phyloP scores from a whole-genome alignment of 2,113 vertebrate species.

The Ciconia boyciana region DNA sequence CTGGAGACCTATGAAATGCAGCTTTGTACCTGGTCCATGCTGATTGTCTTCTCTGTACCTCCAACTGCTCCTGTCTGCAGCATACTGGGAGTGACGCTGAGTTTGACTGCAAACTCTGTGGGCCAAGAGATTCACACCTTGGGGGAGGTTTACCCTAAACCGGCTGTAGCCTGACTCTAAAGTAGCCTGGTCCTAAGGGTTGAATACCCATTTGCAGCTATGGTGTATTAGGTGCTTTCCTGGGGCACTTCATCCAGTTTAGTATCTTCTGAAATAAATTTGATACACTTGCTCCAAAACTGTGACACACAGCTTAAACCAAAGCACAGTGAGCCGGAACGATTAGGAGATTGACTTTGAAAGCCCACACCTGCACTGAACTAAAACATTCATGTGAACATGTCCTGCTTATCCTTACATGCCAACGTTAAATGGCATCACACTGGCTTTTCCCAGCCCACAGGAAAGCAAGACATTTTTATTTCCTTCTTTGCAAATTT shows the following conservation, averaged over 20 bases:
- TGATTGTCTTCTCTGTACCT: neutral
- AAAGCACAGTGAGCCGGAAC: neutral
- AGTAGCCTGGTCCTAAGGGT: neutral
- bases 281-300: fast-evolving
- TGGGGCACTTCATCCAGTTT: neutral
- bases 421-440: neutral
- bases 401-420: neutral
- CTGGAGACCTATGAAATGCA: neutral
- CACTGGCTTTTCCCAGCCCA: neutral
- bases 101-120: neutral
- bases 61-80: neutral
- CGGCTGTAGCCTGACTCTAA: neutral
- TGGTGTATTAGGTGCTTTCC: neutral
- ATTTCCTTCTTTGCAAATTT: neutral
- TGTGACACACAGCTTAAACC: neutral
- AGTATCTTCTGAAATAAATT: neutral
- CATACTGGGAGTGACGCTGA: neutral
- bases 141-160: neutral
- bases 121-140: neutral
- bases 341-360: neutral
- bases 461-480: neutral
- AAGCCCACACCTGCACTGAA: neutral
- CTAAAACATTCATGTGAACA: neutral
- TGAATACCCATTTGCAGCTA: neutral
- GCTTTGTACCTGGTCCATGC: fast-evolving